Base-by-base conservation (phyloP, 2,797 vertebrate genomes). In the Acanthopagrus latus region DNA sequence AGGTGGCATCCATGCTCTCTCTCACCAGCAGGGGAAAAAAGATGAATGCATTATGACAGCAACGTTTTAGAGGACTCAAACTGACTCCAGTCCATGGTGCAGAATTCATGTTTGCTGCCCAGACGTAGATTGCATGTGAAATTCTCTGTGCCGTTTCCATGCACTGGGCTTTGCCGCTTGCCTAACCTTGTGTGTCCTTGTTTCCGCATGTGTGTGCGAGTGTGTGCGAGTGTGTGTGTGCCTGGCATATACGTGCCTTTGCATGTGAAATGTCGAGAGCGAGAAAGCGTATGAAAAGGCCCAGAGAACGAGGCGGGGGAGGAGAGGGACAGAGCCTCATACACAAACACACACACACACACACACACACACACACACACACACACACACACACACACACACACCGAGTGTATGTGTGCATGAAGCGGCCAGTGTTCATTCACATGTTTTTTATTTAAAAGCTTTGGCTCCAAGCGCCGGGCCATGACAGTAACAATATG, bases 371-470 rank as follows among this genome's bases (percentile, higher is more conserved):
- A 68, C 66, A 68, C 29, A 29, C n/a, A n/a, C n/a, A n/a, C n/a
- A n/a, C n/a, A n/a, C 27, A 27, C 27, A 27, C 27, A 27, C 27
- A 27, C 27, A 27, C 27, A 27, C 44, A 74, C 50, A 50, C 23
- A 44, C 73, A 83, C 71, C 46, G 75, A 57, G 78, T 63, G 78
- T 71, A 76, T 57, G 76, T 85, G 84, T 73, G 72, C 80, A 84
- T 75, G 73, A 83, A 81, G 78, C 68, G 38, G 58, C 69, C 85
- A 85, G 83, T 88, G 89, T 89, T 92, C 89, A 90, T 94, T 95
- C 93, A 93, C 84, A 78, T 91, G 86, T 89, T 92, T 93, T 93
- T 91, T 89, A 86, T 90, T 93, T 90, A 83, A 93, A 93, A 93
- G 86, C 88, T 89, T 89, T 85, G 76, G 91, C 89, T 92, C 75